A percentile compares a stretch with the other conserved stretches of the same genome.
These are phyloP conservation scores for Salticus scenicus DNA, from an alignment of 2,888 invertebrate genomes.

Conservation along the genomic window DNA sequence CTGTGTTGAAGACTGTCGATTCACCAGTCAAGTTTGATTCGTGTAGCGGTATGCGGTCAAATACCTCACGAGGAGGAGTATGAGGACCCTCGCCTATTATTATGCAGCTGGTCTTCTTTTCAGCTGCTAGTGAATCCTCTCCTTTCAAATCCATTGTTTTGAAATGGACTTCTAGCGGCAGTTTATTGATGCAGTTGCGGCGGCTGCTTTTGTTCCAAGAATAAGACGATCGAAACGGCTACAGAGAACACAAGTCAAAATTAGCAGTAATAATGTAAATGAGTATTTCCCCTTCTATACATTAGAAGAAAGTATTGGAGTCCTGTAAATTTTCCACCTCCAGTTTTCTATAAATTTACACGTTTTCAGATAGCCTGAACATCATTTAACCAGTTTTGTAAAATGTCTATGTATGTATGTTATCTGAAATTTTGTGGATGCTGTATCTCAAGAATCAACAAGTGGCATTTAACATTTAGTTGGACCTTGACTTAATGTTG, in stretches of 20 bases:
- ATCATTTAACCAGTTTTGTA: too few species aligned
- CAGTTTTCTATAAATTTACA: too few species aligned
- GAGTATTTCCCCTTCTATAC: too few species aligned
- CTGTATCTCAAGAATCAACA: too few species aligned
- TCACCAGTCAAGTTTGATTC: background rate
- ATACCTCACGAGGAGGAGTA: conserved; percentile 31
- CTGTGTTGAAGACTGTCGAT: background rate
- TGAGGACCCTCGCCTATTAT: conserved; percentile 21
- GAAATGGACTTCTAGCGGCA: conserved; percentile 34
- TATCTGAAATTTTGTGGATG: too few species aligned
- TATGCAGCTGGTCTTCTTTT: conserved; percentile 53
- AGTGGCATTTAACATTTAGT: too few species aligned
- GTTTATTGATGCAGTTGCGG: conserved; percentile 34
- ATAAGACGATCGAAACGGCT: background rate
- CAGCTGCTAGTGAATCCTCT: conserved; percentile 54
- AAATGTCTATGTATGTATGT: too few species aligned
- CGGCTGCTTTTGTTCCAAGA: conserved; percentile 43
- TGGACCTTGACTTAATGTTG: too few species aligned
- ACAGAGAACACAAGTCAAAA: background rate
- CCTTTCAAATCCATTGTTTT: conserved; percentile 45
- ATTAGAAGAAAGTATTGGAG: too few species aligned
- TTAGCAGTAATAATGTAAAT: background rate
- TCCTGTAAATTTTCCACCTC: too few species aligned
- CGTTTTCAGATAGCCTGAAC: too few species aligned
- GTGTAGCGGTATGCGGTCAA: conserved; percentile 66